Conservation (phyloP, 1,140 invertebrate species). For the Cherax quadricarinatus region DNA sequence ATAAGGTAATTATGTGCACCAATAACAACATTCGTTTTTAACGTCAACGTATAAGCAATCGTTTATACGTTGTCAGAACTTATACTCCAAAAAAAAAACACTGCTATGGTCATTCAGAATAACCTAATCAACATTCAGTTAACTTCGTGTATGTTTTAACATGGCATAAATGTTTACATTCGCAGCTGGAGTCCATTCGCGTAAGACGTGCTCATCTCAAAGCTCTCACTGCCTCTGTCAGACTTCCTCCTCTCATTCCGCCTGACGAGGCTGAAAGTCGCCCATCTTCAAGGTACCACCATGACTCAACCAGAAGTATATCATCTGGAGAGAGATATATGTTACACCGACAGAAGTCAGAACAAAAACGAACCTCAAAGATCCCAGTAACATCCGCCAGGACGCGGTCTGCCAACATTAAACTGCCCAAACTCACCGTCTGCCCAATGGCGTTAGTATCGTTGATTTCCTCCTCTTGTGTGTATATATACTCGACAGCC, state of each 20-base stretch:
- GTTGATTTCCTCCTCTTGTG: neutral
- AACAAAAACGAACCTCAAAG: neutral
- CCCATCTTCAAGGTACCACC: neutral
- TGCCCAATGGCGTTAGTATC: neutral
- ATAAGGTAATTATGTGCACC: too few species aligned
- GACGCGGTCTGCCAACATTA: neutral
- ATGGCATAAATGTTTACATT: neutral
- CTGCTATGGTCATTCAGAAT: too few species aligned
- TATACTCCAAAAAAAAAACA: too few species aligned
- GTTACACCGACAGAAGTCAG: neutral
- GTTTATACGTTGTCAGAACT: too few species aligned
- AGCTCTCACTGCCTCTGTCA: constrained; percentile 41
- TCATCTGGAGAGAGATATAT: neutral
- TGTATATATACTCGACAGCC: too few species aligned
- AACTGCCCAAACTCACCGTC: neutral
- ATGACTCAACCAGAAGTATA: neutral
- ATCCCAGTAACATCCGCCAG: neutral
- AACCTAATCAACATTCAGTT: too few species aligned
- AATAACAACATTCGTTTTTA: too few species aligned
- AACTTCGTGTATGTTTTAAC: too few species aligned
- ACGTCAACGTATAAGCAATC: too few species aligned
- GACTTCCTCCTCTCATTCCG: constrained; percentile 30
- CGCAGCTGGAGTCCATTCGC: constrained; percentile 31
- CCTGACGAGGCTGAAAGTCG: neutral
- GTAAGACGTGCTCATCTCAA: constrained; percentile 29